A percentile compares a stretch with the other conserved stretches of the same genome.
Evolutionary conservation across 2,888 invertebrate species (phyloP).

Genomic region (Hedychridium roseum): DNA sequence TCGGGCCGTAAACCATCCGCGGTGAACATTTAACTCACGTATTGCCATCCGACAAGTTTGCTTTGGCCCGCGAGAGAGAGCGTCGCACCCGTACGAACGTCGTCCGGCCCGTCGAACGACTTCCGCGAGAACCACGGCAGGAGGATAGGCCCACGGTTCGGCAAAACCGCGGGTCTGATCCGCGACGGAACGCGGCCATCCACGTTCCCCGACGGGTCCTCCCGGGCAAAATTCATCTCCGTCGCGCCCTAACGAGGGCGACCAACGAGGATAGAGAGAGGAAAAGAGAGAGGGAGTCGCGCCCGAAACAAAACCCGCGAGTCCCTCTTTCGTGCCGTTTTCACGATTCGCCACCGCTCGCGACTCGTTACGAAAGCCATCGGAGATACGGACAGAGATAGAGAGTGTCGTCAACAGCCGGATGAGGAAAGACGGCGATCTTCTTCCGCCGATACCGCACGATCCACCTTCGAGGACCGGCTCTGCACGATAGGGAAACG

Average conservation of each 20-base stretch:
- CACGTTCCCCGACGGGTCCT: too few species aligned
- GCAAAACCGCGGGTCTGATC: conserved; percentile 6
- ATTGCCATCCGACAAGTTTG: conserved; percentile 65
- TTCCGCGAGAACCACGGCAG: conserved; percentile 28
- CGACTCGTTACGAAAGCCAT: too few species aligned
- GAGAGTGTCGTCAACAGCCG: too few species aligned
- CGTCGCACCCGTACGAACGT: conserved; percentile 36
- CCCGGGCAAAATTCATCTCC: too few species aligned
- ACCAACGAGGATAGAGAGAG: too few species aligned
- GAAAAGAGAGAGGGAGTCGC: too few species aligned
- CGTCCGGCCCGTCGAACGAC: conserved; percentile 6
- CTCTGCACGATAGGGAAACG: conserved; percentile 12
- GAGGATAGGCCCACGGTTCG: conserved; percentile 1
- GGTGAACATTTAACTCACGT: conserved; percentile 65
- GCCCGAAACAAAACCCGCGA: too few species aligned
- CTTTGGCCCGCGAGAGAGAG: conserved; percentile 63
- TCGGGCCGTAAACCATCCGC: conserved; percentile 69
- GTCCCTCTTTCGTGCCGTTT: too few species aligned
- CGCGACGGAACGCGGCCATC: too few species aligned
- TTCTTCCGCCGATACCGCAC: conserved; percentile 11
- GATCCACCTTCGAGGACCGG: conserved; percentile 19
- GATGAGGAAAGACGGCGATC: background rate
- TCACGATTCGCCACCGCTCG: too few species aligned
- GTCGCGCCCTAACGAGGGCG: too few species aligned
- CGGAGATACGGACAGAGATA: too few species aligned